Percentiles rank a stretch among this genome's conserved stretches.
Evolutionary conservation across 2,888 invertebrate species (phyloP).

Genomic region (Craniophora ligustri): DNA sequence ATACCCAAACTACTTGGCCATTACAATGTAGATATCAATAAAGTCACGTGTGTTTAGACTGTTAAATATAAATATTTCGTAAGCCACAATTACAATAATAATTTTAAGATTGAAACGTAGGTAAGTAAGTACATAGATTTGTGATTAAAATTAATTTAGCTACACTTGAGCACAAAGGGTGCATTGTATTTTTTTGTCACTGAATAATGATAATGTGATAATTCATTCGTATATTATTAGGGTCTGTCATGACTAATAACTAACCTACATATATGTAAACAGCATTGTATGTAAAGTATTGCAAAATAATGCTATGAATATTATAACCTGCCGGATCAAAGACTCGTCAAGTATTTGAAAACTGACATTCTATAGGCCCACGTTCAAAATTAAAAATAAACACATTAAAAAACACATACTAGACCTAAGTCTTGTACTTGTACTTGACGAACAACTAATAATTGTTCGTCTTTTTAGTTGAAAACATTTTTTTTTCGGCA

Average conservation of each 20-base stretch:
- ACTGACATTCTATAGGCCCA: too few relatives aligned
- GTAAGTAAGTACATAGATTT: background rate
- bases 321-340: slow-evolving; percentile 4
- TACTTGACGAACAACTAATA: too few relatives aligned
- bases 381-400: too few relatives aligned
- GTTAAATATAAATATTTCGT: too few relatives aligned
- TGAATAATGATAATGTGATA: background rate
- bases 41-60: too few relatives aligned
- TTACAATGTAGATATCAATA: too few relatives aligned
- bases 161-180: background rate
- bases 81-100: slow-evolving; percentile 1
- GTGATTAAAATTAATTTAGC: background rate
- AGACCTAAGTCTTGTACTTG: too few relatives aligned
- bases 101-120: background rate
- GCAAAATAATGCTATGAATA: background rate
- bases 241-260: background rate
- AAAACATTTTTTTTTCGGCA: background rate
- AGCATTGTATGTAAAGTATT: slow-evolving; percentile 31
- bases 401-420: too few relatives aligned
- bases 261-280: background rate
- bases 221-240: background rate
- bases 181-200: background rate
- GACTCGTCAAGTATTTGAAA: too few relatives aligned
- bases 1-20: too few relatives aligned
- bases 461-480: too few relatives aligned